Conservation (phyloP, 2,797 vertebrate genomes). For the Acrossocheilus fasciatus region DNA sequence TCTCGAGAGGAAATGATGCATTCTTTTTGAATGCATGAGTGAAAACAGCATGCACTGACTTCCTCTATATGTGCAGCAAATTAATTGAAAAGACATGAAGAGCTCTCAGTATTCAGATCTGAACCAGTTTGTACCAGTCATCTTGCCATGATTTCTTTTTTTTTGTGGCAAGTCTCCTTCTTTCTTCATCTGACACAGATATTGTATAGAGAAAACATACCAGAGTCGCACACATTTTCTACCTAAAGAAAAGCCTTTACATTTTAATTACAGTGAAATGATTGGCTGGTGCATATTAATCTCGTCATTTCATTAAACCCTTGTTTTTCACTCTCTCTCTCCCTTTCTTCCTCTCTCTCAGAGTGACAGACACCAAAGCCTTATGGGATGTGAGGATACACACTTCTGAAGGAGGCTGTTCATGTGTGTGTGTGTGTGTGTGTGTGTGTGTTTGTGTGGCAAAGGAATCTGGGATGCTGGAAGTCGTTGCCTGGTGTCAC, state of each 20-base stretch:
- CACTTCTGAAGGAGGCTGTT: slow-evolving; percentile 12
- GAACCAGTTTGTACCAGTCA: slow-evolving; percentile 30
- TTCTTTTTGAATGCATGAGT: slow-evolving; percentile 4
- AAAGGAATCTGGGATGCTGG: slow-evolving; percentile 20
- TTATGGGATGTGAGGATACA: slow-evolving; percentile 18
- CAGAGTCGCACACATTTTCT: background rate
- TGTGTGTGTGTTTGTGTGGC: background rate
- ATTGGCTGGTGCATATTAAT: slow-evolving; percentile 41
- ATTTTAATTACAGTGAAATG: slow-evolving; percentile 43
- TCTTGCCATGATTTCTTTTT: background rate
- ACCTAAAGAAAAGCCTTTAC: slow-evolving; percentile 38
- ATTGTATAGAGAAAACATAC: background rate
- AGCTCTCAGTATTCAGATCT: background rate
- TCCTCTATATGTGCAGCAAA: background rate
- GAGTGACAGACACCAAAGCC: slow-evolving; percentile 35
- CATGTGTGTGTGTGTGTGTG: background rate
- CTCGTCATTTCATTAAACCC: slow-evolving; percentile 40
- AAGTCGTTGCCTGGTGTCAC: slow-evolving; percentile 29
- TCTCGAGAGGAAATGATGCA: background rate
- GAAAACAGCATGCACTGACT: background rate
- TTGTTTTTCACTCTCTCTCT: slow-evolving; percentile 6
- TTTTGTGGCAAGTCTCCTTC: background rate
- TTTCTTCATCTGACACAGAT: slow-evolving; percentile 24
- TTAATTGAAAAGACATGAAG: slow-evolving; percentile 9
- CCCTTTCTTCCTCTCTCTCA: background rate